Percentiles rank a stretch among this genome's conserved stretches.
phyloP scores from a whole-genome alignment of 2,113 vertebrate genomes.

The Sinocyclocheilus grahami region DNA sequence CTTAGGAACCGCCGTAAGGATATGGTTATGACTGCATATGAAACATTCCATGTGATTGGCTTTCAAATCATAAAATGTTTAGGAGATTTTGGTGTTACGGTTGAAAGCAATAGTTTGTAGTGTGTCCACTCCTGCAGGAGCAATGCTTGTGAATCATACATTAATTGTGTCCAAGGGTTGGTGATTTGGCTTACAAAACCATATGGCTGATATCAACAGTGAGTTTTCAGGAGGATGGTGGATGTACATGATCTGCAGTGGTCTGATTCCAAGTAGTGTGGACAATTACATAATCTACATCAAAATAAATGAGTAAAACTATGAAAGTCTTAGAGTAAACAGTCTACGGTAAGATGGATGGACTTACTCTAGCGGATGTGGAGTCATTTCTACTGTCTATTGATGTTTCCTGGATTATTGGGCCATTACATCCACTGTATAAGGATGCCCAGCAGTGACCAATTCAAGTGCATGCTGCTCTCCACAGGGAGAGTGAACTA shows the following conservation, averaged over 20 bases:
- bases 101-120: neutral
- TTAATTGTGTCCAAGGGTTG: neutral
- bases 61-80: too few species aligned
- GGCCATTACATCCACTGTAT: neutral
- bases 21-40: constrained; percentile 41
- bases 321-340: neutral
- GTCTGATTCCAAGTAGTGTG: neutral
- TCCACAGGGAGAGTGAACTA: constrained; percentile 16
- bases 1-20: neutral
- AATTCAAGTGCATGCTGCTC: constrained; percentile 18
- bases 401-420: neutral
- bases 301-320: neutral
- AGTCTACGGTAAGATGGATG: neutral
- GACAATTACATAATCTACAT: neutral
- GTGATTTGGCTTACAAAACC: neutral
- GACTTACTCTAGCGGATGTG: neutral
- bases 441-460: neutral
- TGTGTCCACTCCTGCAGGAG: neutral
- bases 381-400: neutral
- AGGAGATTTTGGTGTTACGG: neutral
- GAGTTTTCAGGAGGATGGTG: neutral
- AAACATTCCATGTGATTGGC: neutral
- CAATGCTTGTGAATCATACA: neutral
- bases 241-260: neutral
- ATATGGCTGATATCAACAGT: neutral